Evolutionary conservation across 2,797 vertebrate species (phyloP).

Genomic region (Antennarius maculatus): DNA sequence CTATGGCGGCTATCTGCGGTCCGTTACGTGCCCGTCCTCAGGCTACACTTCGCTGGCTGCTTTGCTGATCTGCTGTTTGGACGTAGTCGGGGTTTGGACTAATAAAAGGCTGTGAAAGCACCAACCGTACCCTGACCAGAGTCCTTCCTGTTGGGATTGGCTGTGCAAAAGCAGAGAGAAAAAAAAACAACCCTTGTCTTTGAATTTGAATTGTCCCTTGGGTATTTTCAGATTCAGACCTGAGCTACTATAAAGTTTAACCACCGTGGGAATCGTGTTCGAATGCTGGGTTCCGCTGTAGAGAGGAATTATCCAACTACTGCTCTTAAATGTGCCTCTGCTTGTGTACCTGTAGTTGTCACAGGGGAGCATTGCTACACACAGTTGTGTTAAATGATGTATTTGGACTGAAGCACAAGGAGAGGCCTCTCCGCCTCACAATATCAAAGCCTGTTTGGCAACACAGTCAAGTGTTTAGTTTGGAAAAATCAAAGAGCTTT

Average conservation of each 20-base stretch:
- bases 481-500: conserved; percentile 38
- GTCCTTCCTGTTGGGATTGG: conserved; percentile 26
- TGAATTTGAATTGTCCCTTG: not conserved
- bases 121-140: conserved; percentile 46
- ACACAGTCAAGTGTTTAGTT: conserved; percentile 31
- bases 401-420: conserved; percentile 40
- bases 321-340: conserved; percentile 14
- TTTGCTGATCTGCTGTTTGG: conserved; percentile 38
- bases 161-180: conserved; percentile 11
- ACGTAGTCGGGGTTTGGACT: conserved; percentile 15
- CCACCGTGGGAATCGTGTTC: too few relatives aligned
- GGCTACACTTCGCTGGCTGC: conserved; percentile 17
- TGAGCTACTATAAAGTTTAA: conserved; percentile 1
- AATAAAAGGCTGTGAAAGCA: conserved; percentile 37
- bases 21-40: conserved; percentile 23
- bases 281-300: not conserved
- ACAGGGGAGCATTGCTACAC: conserved; percentile 31
- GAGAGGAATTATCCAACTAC: conserved; percentile 5
- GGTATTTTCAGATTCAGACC: conserved; percentile 5
- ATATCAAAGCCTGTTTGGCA: conserved; percentile 23
- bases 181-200: conserved; percentile 13
- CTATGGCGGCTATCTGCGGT: conserved; percentile 25
- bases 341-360: conserved; percentile 28
- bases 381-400: conserved; percentile 33
- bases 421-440: conserved; percentile 19